Conservation (phyloP, 2,888 invertebrate genomes). For the Tuberolachnus salignus region DNA sequence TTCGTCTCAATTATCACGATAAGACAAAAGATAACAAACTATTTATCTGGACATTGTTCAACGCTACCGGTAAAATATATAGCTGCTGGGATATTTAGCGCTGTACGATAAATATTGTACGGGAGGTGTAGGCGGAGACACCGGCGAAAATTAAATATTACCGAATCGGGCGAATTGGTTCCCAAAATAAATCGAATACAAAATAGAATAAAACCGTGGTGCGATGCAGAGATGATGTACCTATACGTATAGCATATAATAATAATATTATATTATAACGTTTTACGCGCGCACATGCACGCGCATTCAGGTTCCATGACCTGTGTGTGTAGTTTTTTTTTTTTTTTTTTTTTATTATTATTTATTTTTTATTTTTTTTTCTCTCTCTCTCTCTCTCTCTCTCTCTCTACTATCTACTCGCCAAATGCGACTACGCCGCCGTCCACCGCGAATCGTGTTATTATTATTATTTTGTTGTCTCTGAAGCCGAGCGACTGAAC, state of each 20-base stretch:
- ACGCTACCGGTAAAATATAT: too few species aligned
- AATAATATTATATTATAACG: slow-evolving; percentile 15
- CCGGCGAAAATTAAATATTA: too few species aligned
- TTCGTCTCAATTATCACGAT: too few species aligned
- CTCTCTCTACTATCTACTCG: slow-evolving; percentile 8
- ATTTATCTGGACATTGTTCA: too few species aligned
- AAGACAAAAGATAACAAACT: too few species aligned
- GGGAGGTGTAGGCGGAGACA: too few species aligned
- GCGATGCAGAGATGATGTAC: not conserved
- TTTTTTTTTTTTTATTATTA: too few species aligned
- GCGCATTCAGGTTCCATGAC: slow-evolving; percentile 46
- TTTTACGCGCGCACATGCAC: not conserved
- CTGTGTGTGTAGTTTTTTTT: slow-evolving; percentile 18
- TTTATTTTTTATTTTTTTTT: too few species aligned
- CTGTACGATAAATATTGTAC: too few species aligned
- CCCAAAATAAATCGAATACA: slow-evolving; percentile 13
- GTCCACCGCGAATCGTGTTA: slow-evolving; percentile 29
- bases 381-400: too few species aligned
- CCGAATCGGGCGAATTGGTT: slow-evolving; percentile 22
- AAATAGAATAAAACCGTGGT: slow-evolving; percentile 21
- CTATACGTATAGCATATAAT: too few species aligned
- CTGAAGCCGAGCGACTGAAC: slow-evolving; percentile 3
- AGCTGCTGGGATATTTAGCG: too few species aligned
- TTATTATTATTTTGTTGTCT: slow-evolving; percentile 40
- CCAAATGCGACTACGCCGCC: slow-evolving; percentile 3